Percentiles rank a stretch among this genome's conserved stretches.
Conservation (phyloP, 2,888 invertebrate species). For the Drosophila neotestacea region DNA sequence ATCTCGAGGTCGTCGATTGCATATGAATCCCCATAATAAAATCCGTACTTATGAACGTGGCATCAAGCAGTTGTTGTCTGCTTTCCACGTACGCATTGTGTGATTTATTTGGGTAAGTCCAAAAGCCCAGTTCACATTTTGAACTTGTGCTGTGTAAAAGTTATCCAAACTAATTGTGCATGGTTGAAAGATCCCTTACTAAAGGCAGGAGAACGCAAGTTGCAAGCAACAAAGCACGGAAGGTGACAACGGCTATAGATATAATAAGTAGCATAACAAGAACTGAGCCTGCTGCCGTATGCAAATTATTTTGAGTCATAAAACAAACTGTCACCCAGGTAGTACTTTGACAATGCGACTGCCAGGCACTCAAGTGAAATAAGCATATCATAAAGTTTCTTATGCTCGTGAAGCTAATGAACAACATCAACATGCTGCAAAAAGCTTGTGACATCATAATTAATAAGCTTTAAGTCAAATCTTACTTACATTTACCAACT, state of each 20-base stretch:
- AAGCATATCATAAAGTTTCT: constrained; percentile 42
- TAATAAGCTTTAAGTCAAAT: constrained; percentile 39
- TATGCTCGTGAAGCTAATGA: constrained; percentile 42
- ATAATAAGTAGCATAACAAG: background rate
- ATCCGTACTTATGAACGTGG: background rate
- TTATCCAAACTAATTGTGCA: constrained; percentile 37
- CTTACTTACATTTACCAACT: constrained; percentile 3
- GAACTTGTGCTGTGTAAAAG: constrained; percentile 29
- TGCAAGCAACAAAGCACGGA: background rate
- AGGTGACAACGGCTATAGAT: constrained; percentile 8
- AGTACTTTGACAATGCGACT: constrained; percentile 34
- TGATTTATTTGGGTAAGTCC: constrained; percentile 20
- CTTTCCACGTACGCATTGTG: constrained; percentile 13
- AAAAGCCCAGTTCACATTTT: constrained; percentile 31
- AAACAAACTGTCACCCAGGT: constrained; percentile 62
- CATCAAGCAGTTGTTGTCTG: background rate
- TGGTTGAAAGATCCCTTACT: constrained; percentile 8
- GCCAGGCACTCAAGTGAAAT: constrained; percentile 28
- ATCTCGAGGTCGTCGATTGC: background rate
- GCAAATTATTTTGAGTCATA: constrained; percentile 59
- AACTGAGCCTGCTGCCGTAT: constrained; percentile 26
- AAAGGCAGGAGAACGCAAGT: constrained; percentile 6
- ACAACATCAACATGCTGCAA: constrained; percentile 22
- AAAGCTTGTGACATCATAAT: constrained; percentile 27
- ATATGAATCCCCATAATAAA: background rate